Evolutionary conservation across 2,113 vertebrate genomes (phyloP).

Genomic region (Sylvietta virens): DNA sequence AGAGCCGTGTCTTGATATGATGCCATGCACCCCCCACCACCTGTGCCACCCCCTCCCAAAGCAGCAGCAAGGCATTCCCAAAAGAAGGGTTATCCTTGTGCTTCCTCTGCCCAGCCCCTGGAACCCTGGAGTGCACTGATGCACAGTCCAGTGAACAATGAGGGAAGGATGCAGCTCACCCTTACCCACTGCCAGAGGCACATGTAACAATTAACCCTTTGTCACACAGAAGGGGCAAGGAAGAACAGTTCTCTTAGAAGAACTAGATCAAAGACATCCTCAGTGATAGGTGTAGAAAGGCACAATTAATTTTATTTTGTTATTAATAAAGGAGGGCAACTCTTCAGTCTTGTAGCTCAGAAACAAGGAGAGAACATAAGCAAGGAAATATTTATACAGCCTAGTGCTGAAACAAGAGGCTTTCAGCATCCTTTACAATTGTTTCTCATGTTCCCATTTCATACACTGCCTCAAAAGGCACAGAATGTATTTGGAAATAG

Average conservation of each 20-base stretch:
- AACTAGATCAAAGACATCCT: background rate
- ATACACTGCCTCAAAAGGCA: background rate
- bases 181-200: background rate
- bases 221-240: background rate
- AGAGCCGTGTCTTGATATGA: conserved; percentile 34
- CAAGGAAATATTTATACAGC: background rate
- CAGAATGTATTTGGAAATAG: background rate
- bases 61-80: background rate
- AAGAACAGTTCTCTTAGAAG: background rate
- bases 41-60: background rate
- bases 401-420: background rate
- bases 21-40: conserved; percentile 55
- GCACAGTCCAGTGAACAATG: background rate
- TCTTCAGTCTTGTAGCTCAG: background rate
- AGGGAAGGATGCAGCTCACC: background rate
- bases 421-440: background rate
- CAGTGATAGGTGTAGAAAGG: background rate
- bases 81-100: background rate
- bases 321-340: background rate
- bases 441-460: background rate
- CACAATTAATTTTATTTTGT: background rate
- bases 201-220: background rate
- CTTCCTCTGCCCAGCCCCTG: background rate
- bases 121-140: background rate
- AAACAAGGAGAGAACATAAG: background rate